phyloP scores from a whole-genome alignment of 2,888 invertebrate species.

The Sussaba pulchella region DNA sequence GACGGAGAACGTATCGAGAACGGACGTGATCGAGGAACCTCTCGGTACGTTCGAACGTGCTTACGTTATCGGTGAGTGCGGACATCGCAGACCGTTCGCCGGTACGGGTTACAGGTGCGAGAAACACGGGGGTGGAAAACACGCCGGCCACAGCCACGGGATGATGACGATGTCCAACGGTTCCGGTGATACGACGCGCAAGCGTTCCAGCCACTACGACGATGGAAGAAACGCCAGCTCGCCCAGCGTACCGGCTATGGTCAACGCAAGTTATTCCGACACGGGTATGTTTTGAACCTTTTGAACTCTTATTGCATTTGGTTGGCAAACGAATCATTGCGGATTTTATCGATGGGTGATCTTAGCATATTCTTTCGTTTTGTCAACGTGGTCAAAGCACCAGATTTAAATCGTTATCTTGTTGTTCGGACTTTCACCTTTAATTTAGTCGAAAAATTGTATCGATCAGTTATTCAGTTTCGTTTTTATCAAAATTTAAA shows the following conservation, averaged over 20 bases:
- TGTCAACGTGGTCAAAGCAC: no score
- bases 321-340: no score
- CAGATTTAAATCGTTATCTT: no score
- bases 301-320: no score
- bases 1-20: constrained; percentile 79
- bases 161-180: constrained; percentile 79
- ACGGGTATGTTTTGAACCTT: constrained; percentile 73
- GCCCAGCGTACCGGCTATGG: constrained; percentile 80
- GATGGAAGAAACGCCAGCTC: constrained; percentile 80
- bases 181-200: constrained; percentile 73
- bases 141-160: constrained; percentile 72
- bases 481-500: no score
- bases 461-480: no score
- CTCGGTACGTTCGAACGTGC: constrained; percentile 75
- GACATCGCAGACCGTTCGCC: constrained; percentile 78
- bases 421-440: no score
- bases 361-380: no score
- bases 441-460: no score
- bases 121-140: constrained; percentile 78
- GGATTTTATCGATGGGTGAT: no score
- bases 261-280: constrained; percentile 81
- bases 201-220: constrained; percentile 76
- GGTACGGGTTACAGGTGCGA: constrained; percentile 81
- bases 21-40: constrained; percentile 72
- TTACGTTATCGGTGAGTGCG: constrained; percentile 80